A percentile compares a stretch with the other conserved stretches of the same genome.
Conservation (phyloP, 2,888 invertebrate genomes). For the Catonia carolina region DNA sequence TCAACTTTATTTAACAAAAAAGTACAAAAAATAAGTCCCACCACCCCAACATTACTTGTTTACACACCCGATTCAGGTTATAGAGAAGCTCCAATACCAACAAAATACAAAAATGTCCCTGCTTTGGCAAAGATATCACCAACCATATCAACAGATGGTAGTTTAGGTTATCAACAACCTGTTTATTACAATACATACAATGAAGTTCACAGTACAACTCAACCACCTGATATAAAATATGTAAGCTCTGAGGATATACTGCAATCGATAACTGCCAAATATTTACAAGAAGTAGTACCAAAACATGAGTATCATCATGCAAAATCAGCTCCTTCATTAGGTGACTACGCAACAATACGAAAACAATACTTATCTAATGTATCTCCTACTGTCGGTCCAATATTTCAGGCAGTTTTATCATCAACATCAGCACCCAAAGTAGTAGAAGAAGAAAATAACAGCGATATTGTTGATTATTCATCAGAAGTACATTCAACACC, state of each 20-base stretch:
- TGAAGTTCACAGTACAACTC: background rate
- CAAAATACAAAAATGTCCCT: background rate
- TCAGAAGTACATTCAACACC: background rate
- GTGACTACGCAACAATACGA: constrained; percentile 1
- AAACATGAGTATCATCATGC: background rate
- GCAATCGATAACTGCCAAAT: constrained; percentile 6
- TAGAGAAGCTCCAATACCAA: background rate
- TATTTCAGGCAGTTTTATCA: background rate
- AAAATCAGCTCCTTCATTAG: background rate
- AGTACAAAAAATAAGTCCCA: background rate
- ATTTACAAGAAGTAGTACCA: background rate
- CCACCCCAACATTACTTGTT: background rate
- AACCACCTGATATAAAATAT: background rate
- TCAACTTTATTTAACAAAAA: constrained; percentile 1
- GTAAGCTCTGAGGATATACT: constrained; percentile 1
- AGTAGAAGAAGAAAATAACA: background rate
- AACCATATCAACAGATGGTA: background rate
- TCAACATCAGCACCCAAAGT: background rate
- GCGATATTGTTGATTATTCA: background rate
- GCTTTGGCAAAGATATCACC: background rate
- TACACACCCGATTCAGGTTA: background rate
- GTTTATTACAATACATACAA: constrained; percentile 7
- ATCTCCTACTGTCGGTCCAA: background rate
- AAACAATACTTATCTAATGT: too few relatives aligned
- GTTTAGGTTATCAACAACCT: background rate